These are phyloP conservation scores for Macroramphosus scolopax DNA, from an alignment of 2,797 vertebrate genomes.

Conservation along the genomic window DNA sequence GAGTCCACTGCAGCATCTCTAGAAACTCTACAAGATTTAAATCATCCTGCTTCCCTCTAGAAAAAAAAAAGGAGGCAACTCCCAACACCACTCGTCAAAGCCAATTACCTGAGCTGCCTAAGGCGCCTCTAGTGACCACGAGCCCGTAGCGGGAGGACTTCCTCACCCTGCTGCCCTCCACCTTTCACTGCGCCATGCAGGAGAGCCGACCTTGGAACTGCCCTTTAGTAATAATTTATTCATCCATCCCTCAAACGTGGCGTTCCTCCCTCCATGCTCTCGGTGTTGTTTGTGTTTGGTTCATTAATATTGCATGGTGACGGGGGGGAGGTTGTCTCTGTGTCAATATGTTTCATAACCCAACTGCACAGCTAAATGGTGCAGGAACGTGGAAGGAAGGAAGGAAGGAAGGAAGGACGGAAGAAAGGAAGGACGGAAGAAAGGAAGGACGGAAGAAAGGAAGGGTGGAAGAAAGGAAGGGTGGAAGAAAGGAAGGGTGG, in stretches of 20 bases:
- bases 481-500: not conserved
- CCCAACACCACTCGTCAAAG: not conserved
- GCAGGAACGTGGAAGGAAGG: not conserved
- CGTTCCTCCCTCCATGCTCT: conserved; percentile 22
- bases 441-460: not conserved
- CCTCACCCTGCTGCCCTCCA: conserved; percentile 9
- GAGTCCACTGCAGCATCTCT: conserved; percentile 1
- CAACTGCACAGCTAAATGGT: conserved; percentile 10
- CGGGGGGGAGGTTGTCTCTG: not conserved
- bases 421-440: no score
- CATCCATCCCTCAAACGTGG: conserved; percentile 30
- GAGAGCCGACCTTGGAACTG: conserved; percentile 37
- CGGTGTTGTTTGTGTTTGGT: conserved; percentile 39
- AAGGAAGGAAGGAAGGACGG: not conserved
- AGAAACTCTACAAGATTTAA: no score
- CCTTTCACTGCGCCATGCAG: conserved; percentile 10
- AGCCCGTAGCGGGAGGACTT: conserved; percentile 8
- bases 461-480: not conserved
- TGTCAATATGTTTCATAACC: conserved; percentile 25
- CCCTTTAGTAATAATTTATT: conserved; percentile 54
- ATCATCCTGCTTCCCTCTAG: no score
- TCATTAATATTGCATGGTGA: conserved; percentile 60
- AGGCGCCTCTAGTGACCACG: not conserved
- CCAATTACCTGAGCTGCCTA: conserved; percentile 11
- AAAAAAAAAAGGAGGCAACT: no score